phyloP scores from a whole-genome alignment of 2,888 invertebrate species.

The Toxonevra muliebris region DNA sequence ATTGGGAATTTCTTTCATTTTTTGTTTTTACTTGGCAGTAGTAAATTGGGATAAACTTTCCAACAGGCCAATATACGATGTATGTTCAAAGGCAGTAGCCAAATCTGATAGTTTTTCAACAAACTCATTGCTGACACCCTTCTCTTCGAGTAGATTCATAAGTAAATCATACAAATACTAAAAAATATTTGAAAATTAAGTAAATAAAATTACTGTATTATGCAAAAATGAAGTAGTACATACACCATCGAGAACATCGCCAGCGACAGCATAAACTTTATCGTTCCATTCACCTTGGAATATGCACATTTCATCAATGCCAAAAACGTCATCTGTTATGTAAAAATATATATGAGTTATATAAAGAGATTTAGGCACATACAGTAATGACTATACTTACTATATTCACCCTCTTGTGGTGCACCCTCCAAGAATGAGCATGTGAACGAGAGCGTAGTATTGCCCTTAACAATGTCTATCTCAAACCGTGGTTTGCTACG shows the following conservation, averaged over 20 bases:
- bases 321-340: conserved; percentile 82
- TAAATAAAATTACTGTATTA: not conserved
- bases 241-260: conserved; percentile 95
- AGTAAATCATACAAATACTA: conserved; percentile 93
- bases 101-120: conserved; percentile 86
- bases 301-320: conserved; percentile 92
- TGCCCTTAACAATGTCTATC: conserved; percentile 83
- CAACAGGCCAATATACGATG: conserved; percentile 87
- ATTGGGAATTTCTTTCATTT: not conserved
- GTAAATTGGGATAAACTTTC: conserved; percentile 86
- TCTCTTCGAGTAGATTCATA: conserved; percentile 95
- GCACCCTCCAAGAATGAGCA: conserved; percentile 81
- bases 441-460: conserved; percentile 81
- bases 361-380: not conserved
- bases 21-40: conserved; percentile 66
- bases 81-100: conserved; percentile 93
- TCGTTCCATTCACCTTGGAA: conserved; percentile 89
- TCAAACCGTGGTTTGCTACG: conserved; percentile 92
- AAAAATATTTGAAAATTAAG: conserved; percentile 53
- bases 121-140: conserved; percentile 94
- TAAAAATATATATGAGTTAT: not conserved
- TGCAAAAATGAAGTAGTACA: conserved; percentile 56
- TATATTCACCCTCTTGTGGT: conserved; percentile 77
- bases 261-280: conserved; percentile 88
- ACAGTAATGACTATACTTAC: conserved; percentile 64